A percentile compares a stretch with the other conserved stretches of the same genome.
These are phyloP conservation scores for Pollenia griseotomentosa DNA, from an alignment of 2,888 invertebrate species.

Conservation along the genomic window DNA sequence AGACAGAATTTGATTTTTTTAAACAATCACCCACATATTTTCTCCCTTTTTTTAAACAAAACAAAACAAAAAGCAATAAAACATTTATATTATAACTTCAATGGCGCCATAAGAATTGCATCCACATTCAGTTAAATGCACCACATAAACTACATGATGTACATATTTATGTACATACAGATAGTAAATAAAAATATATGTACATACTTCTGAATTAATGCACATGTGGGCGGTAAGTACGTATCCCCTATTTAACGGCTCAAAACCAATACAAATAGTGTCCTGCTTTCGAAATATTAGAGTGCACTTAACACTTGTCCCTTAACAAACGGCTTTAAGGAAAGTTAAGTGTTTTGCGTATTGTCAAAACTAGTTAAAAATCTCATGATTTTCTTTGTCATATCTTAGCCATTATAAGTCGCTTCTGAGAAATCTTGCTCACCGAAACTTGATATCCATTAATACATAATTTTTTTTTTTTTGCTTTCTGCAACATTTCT, in stretches of 20 bases:
- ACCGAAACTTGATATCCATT: too few relatives aligned
- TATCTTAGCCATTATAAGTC: too few relatives aligned
- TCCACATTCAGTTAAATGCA: conserved; percentile 32
- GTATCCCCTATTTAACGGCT: neutral
- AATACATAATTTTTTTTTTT: too few relatives aligned
- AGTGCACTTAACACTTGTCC: neutral
- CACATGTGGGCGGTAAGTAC: neutral
- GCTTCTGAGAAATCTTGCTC: too few relatives aligned
- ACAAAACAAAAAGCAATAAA: conserved; percentile 39
- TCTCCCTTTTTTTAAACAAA: neutral
- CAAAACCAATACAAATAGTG: too few relatives aligned
- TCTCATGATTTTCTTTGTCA: too few relatives aligned
- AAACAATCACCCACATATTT: conserved; percentile 49
- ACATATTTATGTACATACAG: neutral
- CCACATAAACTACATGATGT: neutral
- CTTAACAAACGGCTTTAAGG: neutral
- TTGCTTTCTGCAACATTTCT: too few relatives aligned
- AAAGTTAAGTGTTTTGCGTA: too few relatives aligned
- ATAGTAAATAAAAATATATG: neutral
- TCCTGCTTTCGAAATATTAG: neutral
- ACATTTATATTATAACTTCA: conserved; percentile 25
- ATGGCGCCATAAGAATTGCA: conserved; percentile 64
- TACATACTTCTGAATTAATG: too few relatives aligned
- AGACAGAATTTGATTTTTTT: conserved; percentile 28
- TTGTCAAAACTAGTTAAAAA: too few relatives aligned